Conservation (phyloP, 2,888 invertebrate species). For the Chalcis sispes region DNA sequence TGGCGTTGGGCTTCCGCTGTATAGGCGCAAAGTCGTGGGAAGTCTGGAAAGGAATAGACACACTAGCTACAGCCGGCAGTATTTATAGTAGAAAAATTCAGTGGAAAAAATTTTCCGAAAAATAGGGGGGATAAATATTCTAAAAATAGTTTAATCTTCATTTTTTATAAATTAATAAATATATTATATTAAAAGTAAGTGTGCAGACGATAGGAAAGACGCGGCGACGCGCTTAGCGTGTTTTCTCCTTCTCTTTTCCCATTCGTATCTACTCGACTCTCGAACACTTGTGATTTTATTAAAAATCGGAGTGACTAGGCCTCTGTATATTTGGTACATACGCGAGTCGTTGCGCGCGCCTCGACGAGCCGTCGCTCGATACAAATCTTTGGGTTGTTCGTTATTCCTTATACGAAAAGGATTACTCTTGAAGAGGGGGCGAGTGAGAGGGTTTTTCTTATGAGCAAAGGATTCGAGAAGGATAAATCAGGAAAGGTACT, state of each 20-base stretch:
- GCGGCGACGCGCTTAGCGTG: slow-evolving; percentile 36
- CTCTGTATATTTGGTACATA: slow-evolving; percentile 65
- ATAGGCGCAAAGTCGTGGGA: slow-evolving; percentile 74
- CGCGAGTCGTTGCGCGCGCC: slow-evolving; percentile 43
- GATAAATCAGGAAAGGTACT: slow-evolving; percentile 64
- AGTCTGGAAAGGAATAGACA: slow-evolving; percentile 76
- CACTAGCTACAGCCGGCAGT: slow-evolving; percentile 76
- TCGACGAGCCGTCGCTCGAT: slow-evolving; percentile 58
- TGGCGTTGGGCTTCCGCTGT: slow-evolving; percentile 74
- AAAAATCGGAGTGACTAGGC: slow-evolving; percentile 64
- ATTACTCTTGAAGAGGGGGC: slow-evolving; percentile 40
- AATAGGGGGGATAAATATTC: slow-evolving; percentile 24
- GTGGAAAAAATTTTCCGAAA: slow-evolving; percentile 38
- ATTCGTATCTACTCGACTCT: slow-evolving; percentile 49
- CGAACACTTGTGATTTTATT: slow-evolving; percentile 48
- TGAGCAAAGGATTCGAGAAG: slow-evolving; percentile 50
- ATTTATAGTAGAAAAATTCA: slow-evolving; percentile 58
- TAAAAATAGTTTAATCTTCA: slow-evolving; percentile 28
- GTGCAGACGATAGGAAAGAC: slow-evolving; percentile 47
- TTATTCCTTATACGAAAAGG: slow-evolving; percentile 43
- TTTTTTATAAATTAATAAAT: slow-evolving; percentile 37
- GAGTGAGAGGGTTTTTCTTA: slow-evolving; percentile 37
- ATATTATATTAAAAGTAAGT: slow-evolving; percentile 23
- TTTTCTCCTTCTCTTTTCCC: slow-evolving; percentile 50
- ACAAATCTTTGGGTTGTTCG: slow-evolving; percentile 64